Percentiles rank a stretch among this genome's conserved stretches.
Conservation (phyloP, 1,140 invertebrate genomes). For the Lethrus apterus region DNA sequence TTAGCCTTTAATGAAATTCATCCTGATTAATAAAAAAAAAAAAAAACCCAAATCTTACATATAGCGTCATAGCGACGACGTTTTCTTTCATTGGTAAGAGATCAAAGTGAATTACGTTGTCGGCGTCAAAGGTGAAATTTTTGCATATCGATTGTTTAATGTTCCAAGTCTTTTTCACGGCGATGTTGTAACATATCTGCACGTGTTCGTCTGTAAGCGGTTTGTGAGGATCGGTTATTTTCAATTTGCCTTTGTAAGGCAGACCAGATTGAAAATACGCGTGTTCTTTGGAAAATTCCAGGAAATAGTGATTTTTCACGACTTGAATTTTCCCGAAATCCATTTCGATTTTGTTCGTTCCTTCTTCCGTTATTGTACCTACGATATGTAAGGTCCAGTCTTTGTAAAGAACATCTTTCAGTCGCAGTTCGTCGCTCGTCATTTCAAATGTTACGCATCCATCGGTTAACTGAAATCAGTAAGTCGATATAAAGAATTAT, state of each 20-base stretch:
- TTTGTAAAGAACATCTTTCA: slow-evolving; percentile 20
- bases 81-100: slow-evolving; percentile 32
- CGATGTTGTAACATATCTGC: slow-evolving; percentile 36
- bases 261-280: slow-evolving; percentile 53
- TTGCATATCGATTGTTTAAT: slow-evolving; percentile 27
- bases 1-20: slow-evolving; percentile 20
- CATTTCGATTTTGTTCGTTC: slow-evolving; percentile 49
- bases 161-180: slow-evolving; percentile 35
- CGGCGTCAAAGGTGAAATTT: slow-evolving; percentile 25
- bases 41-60: slow-evolving; percentile 24
- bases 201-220: slow-evolving; percentile 25
- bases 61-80: slow-evolving; percentile 28
- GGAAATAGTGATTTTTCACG: slow-evolving; percentile 40
- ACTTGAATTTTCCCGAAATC: slow-evolving; percentile 41
- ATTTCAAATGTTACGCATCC: slow-evolving; percentile 47
- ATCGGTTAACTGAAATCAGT: slow-evolving; percentile 28
- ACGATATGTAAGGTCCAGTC: slow-evolving; percentile 32
- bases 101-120: slow-evolving; percentile 23
- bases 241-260: slow-evolving; percentile 51
- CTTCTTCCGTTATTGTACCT: slow-evolving; percentile 53
- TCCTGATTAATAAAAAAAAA: no score
- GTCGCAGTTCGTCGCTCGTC: slow-evolving; percentile 38
- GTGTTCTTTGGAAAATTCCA: slow-evolving; percentile 45
- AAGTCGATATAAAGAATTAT: no score
- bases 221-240: slow-evolving; percentile 22